Conservation (phyloP, 2,888 invertebrate species). For the Spicauda simplicius region DNA sequence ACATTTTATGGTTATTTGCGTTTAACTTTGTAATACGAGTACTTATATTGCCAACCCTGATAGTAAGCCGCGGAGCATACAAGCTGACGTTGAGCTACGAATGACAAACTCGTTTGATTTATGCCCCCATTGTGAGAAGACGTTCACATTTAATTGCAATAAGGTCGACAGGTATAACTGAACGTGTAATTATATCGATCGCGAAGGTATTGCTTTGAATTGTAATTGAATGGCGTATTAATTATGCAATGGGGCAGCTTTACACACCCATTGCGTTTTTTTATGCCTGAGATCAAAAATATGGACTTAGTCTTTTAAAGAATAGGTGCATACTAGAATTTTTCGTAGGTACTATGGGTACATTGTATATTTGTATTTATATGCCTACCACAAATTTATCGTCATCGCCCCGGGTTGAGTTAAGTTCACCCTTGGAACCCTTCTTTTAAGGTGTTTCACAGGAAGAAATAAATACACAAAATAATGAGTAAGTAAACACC, state of each 20-base stretch:
- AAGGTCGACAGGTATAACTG: slow-evolving; percentile 51
- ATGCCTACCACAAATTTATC: no score
- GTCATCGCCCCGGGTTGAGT: no score
- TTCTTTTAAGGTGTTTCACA: no score
- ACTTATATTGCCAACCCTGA: slow-evolving; percentile 12
- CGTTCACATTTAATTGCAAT: slow-evolving; percentile 62
- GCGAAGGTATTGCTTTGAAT: slow-evolving; percentile 38
- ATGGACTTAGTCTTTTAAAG: no score
- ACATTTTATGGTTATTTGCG: no score
- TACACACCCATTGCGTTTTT: slow-evolving; percentile 39
- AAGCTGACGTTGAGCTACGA: slow-evolving; percentile 37
- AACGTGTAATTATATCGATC: slow-evolving; percentile 42
- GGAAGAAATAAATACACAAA: no score
- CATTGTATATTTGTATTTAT: no score
- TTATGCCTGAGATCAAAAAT: not conserved
- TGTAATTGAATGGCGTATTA: slow-evolving; percentile 45
- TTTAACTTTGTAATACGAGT: not conserved
- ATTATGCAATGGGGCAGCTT: slow-evolving; percentile 44
- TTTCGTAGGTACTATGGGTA: no score
- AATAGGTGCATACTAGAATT: no score
- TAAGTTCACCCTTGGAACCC: no score
- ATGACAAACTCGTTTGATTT: slow-evolving; percentile 70
- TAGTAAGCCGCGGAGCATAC: slow-evolving; percentile 2
- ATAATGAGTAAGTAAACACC: no score
- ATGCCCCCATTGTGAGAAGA: slow-evolving; percentile 65